Percentiles rank a stretch among this genome's conserved stretches.
phyloP scores from a whole-genome alignment of 2,888 invertebrate genomes.

The Myopa testacea region DNA sequence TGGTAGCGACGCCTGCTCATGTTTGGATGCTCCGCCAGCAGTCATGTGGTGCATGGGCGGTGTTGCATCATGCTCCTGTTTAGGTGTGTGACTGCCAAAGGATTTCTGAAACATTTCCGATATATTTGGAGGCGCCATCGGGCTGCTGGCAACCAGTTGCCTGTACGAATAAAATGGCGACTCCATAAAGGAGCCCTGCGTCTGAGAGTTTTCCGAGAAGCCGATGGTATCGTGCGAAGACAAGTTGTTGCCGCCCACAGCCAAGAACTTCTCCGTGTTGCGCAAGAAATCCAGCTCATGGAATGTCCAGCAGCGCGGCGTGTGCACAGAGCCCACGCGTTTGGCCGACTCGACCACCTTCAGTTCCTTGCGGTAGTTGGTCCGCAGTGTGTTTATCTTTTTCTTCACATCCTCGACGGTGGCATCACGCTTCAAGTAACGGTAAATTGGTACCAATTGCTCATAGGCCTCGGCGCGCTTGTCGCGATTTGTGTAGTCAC shows the following conservation, averaged over 20 bases:
- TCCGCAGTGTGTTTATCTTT: conserved; percentile 64
- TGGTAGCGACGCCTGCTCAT: neutral
- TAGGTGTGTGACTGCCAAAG: conserved; percentile 54
- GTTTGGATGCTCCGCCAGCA: neutral
- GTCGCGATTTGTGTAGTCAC: conserved; percentile 65
- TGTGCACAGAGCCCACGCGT: conserved; percentile 57
- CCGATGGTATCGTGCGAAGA: conserved; percentile 53
- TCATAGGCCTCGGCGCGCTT: conserved; percentile 63
- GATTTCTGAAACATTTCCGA: conserved; percentile 64
- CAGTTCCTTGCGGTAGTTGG: conserved; percentile 64
- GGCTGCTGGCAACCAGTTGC: conserved; percentile 44
- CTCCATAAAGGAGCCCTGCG: conserved; percentile 54
- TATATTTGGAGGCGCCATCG: conserved; percentile 56
- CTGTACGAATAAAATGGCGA: conserved; percentile 48
- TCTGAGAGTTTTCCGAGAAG: conserved; percentile 57
- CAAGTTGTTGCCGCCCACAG: conserved; percentile 54
- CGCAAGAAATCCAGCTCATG: conserved; percentile 62
- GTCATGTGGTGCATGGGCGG: conserved; percentile 41
- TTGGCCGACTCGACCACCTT: conserved; percentile 62
- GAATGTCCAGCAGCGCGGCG: conserved; percentile 64
- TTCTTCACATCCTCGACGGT: conserved; percentile 65
- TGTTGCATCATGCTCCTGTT: conserved; percentile 51
- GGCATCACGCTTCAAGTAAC: conserved; percentile 62
- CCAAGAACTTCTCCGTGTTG: conserved; percentile 62
- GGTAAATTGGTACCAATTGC: conserved; percentile 59